These are phyloP conservation scores for Pararge aegeria DNA, from an alignment of 1,140 invertebrate genomes.

Conservation along the genomic window DNA sequence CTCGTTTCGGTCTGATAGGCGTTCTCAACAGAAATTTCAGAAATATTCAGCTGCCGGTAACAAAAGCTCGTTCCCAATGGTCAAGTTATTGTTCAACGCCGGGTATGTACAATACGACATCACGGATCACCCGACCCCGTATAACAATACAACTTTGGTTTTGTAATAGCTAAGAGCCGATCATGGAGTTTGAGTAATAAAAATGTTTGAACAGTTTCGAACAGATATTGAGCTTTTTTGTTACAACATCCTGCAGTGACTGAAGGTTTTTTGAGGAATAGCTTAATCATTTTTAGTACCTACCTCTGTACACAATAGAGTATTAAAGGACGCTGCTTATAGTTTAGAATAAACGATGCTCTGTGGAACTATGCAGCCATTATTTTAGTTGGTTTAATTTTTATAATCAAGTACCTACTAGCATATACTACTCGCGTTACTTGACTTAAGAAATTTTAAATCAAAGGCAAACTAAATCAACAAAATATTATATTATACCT, in stretches of 20 bases:
- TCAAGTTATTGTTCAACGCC: constrained; percentile 69
- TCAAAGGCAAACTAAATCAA: no score
- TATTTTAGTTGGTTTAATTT: no score
- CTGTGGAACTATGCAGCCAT: neutral
- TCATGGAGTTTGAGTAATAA: constrained; percentile 50
- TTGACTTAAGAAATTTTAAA: no score
- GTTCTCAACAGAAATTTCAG: constrained; percentile 60
- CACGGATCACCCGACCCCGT: constrained; percentile 56
- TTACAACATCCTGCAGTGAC: constrained; percentile 1
- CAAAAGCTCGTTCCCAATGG: constrained; percentile 62
- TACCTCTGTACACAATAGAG: neutral
- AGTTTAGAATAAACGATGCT: neutral
- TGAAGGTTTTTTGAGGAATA: neutral
- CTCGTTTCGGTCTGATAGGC: constrained; percentile 48
- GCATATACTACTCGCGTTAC: no score
- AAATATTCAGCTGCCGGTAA: constrained; percentile 66
- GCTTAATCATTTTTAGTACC: neutral
- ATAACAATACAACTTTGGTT: constrained; percentile 58
- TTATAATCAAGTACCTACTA: no score
- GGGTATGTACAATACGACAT: constrained; percentile 56
- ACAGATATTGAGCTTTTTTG: constrained; percentile 27
- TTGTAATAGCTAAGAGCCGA: constrained; percentile 53
- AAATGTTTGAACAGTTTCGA: constrained; percentile 23
- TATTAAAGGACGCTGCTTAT: neutral
- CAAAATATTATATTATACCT: no score